Base-by-base conservation (phyloP, 2,888 invertebrate species). In the Euspilapteryx auroguttella region DNA sequence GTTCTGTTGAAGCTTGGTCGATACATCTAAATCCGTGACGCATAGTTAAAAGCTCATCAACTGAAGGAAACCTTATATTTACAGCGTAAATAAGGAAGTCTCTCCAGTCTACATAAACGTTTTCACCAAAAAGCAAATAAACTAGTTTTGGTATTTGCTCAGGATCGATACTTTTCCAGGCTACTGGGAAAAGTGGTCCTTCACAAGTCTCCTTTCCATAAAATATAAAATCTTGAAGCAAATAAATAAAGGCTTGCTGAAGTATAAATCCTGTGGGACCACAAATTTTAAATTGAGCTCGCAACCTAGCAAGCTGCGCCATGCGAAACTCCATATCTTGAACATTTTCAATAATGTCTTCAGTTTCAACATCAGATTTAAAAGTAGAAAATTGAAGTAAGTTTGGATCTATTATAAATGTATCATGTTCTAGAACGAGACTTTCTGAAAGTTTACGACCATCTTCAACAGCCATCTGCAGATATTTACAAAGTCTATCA, bases 51-150 rank as follows among this genome's bases (percentile, higher is more conserved):
- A 85, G 45, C 37, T 85, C 78, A 2, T 66, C 61, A 17, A 73
- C 50, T 0, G 55, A 71, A 0, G 85, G 85, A 46, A 64, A 79
- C 24, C 61, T 54, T 7, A 84, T 44, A 38, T 79, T 68, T 17
- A 83, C 46, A 42, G 79, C 80, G 41, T 78, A 79, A 36, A 85
- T 61, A 8, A 85, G 55, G 41, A 86, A 85, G 47, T 85, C 83
- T 41, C 79, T 78, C 85, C 85, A 86, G 40, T 83, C 80, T 7
- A 84, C 42, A 34, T 77, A 79, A 7, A 71, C 73, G 1, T 66
- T 63, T 24, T 78, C 65, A 1, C 81, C 82, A 44, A 79, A 85
- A 10, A 83, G 34, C 20, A 49, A 38, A 28, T 47, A 47, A 0
- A 80, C 59, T 21, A 80, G 39, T 37, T 56, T 61, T 1, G 65